Percentiles rank a stretch among this genome's conserved stretches.
These are phyloP conservation scores for Lucilia cuprina DNA, from an alignment of 1,140 invertebrate species.

Conservation along the genomic window DNA sequence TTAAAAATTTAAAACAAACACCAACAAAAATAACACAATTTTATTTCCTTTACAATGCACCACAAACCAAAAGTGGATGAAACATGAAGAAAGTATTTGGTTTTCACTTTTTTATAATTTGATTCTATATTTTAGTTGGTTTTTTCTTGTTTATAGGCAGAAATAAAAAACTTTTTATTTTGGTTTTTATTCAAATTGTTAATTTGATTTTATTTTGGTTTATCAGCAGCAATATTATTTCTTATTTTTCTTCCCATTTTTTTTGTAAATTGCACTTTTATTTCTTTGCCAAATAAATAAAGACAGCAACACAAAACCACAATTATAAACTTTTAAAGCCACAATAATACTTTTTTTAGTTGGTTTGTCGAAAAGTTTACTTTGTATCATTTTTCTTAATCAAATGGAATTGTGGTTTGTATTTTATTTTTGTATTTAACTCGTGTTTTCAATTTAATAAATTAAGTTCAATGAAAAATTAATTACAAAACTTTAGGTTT, in stretches of 20 bases:
- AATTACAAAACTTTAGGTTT: no score
- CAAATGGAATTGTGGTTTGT: background rate
- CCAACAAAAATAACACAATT: background rate
- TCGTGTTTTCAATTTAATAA: no score
- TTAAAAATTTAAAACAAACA: background rate
- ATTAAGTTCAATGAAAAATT: no score
- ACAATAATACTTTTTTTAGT: background rate
- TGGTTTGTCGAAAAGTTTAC: background rate
- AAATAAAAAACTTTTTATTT: constrained; percentile 1
- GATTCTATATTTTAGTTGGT: background rate
- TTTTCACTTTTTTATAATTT: background rate
- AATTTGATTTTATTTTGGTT: constrained; percentile 6
- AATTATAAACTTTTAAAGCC: background rate
- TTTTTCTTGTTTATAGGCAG: background rate
- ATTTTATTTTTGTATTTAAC: background rate
- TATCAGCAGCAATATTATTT: background rate
- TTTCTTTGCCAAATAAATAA: constrained; percentile 2
- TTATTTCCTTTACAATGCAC: constrained; percentile 1
- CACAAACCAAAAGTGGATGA: background rate
- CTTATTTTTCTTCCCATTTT: no score
- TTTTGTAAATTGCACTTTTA: constrained; percentile 1
- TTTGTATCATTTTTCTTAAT: constrained; percentile 1
- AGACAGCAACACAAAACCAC: background rate
- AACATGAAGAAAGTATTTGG: background rate
- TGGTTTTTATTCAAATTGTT: background rate